Base-by-base conservation (phyloP, 2,888 invertebrate genomes). In the Endotricha flammealis region DNA sequence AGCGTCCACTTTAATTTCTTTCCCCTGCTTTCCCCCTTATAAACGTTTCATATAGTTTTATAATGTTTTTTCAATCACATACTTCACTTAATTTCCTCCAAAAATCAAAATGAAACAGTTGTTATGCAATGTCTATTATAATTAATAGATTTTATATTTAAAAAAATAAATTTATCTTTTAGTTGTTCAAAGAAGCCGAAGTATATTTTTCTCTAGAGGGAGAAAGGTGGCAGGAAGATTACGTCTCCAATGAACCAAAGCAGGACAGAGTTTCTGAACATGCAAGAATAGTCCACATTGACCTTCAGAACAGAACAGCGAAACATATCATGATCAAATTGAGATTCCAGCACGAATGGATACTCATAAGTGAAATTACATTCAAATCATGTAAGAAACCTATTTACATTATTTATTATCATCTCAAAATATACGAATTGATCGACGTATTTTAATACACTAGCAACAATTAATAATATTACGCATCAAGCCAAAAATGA, bases 361-460 rank as follows among this genome's bases (percentile, higher is more conserved):
- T 97, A 44, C 88, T 97, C 48, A 90, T 97, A 61, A 96, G 96
- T 75, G 97, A 97, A 81, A 89, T 97, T 52, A 90, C 92, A 23
- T 96, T 97, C 66, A 91, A 92, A 53, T 94, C 95, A 41, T 88
- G 93, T 93, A 76, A 89, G 89, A n/a, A n/a, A n/a, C n/a, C n/a
- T n/a, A n/a, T n/a, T n/a, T n/a, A n/a, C n/a, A n/a, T n/a, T n/a
- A n/a, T n/a, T n/a, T n/a, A n/a, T n/a, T n/a, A n/a, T n/a, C n/a
- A n/a, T n/a, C n/a, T n/a, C n/a, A n/a, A n/a, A n/a, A n/a, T n/a
- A n/a, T n/a, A n/a, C n/a, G n/a, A n/a, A n/a, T n/a, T n/a, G n/a
- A n/a, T n/a, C n/a, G n/a, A n/a, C n/a, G n/a, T n/a, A n/a, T n/a
- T n/a, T n/a, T n/a, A n/a, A n/a, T n/a, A n/a, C n/a, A n/a, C n/a